Base-by-base conservation (phyloP, 2,113 vertebrate species). In the Vireo altiloquus region DNA sequence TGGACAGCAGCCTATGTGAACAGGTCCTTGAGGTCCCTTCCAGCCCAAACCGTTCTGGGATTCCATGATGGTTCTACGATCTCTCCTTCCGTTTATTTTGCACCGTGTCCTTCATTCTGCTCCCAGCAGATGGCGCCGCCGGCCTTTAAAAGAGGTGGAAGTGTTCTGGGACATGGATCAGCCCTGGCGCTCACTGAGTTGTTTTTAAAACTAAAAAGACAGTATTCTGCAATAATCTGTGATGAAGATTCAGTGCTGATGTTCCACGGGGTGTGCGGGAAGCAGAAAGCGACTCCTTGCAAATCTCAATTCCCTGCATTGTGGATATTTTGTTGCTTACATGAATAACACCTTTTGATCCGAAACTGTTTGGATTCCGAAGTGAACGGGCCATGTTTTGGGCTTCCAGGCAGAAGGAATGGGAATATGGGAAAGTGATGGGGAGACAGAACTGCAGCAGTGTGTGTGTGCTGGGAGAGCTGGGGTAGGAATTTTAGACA, bases 1-100 rank as follows among this genome's bases (percentile, higher is more conserved):
- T 16, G 10, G 70, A 64, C n/a, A 40, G 66, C 77, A 63, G 46
- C 4, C 59, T 35, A 60, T 19, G 52, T 24, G 81, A 53, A 3
- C 56, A 23, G 35, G 35, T 9, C 31, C 22, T 33, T 11, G 23
- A 19, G 33, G 7, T 80, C 35, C 59, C 35, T 60, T 27, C n/a
- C 56, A 47, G 24, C 11, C n/a, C 44, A 31, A 49, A 31, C n/a
- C 27, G 14, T 39, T 76, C 44, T 33, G n/a, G 28, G 16, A 39
- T 18, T 60, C n/a, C 72, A 4, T 7, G 42, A 23, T 1, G 33
- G 13, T 31, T 60, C 15, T 8, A 0, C 7, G 37, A 17, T 2
- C 19, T 30, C 20, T 15, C 33, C 24, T 6, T 4, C 13, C 7
- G 1, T 15, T 46, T 22, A 18, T 61, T 75, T 61, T 3, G 16